A percentile compares a stretch with the other conserved stretches of the same genome.
These are phyloP conservation scores for Drosophila yakuba DNA, from an alignment of 1,140 invertebrate species.

Conservation along the genomic window DNA sequence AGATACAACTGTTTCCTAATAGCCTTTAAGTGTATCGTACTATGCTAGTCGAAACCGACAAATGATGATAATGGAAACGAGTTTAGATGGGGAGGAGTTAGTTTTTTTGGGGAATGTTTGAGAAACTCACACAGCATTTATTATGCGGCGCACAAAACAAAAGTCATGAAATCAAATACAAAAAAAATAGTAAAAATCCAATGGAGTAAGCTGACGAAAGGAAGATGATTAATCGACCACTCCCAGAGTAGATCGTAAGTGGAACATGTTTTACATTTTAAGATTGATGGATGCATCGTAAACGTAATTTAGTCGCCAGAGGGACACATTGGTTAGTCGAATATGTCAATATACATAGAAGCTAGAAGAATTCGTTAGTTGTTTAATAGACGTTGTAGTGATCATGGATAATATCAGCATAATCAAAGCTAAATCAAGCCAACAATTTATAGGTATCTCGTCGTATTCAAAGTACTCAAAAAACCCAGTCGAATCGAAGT, in stretches of 20 bases:
- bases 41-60: constrained; percentile 70
- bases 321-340: constrained; percentile 46
- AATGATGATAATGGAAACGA: neutral
- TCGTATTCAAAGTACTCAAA: constrained; percentile 40
- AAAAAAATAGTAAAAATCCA: constrained; percentile 25
- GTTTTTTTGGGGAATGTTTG: constrained; percentile 40
- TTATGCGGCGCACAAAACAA: constrained; percentile 82
- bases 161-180: constrained; percentile 14
- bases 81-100: constrained; percentile 12
- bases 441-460: constrained; percentile 39
- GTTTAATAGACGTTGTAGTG: constrained; percentile 75
- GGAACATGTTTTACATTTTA: constrained; percentile 71
- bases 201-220: constrained; percentile 12
- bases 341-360: constrained; percentile 73
- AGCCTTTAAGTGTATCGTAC: constrained; percentile 69
- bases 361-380: constrained; percentile 77
- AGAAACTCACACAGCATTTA: constrained; percentile 77
- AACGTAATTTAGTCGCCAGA: constrained; percentile 55
- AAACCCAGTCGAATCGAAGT: constrained; percentile 41
- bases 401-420: constrained; percentile 75
- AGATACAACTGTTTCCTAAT: constrained; percentile 83
- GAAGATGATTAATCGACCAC: constrained; percentile 29
- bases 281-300: constrained; percentile 65
- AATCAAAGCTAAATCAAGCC: constrained; percentile 54
- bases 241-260: constrained; percentile 67